A percentile compares a stretch with the other conserved stretches of the same genome.
Evolutionary conservation across 2,888 invertebrate genomes (phyloP).

Genomic region (Trimorus sp.): DNA sequence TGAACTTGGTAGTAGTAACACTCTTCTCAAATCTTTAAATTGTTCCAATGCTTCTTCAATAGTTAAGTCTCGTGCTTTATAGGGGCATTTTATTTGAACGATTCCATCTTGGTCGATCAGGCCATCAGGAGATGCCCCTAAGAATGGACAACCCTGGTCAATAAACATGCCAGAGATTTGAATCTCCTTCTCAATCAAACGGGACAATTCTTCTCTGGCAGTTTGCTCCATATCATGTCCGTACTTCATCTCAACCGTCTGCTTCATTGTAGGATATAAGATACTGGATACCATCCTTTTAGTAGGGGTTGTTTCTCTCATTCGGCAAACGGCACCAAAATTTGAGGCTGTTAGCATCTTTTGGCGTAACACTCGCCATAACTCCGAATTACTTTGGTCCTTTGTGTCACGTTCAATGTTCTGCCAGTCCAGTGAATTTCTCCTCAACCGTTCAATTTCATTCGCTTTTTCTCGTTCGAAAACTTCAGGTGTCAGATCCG

Average conservation of each 20-base stretch:
- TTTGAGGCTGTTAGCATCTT: constrained; percentile 51
- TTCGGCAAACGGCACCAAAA: constrained; percentile 40
- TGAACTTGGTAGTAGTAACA: constrained; percentile 48
- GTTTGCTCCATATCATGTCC: constrained; percentile 58
- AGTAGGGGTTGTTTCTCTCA: constrained; percentile 36
- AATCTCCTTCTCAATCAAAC: constrained; percentile 21
- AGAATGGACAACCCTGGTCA: constrained; percentile 32
- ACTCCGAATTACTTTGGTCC: constrained; percentile 34
- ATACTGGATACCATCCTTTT: constrained; percentile 38
- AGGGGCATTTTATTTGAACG: constrained; percentile 63
- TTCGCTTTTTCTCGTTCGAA: constrained; percentile 2
- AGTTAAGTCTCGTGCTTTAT: constrained; percentile 13
- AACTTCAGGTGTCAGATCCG: constrained; percentile 1
- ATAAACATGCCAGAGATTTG: constrained; percentile 51
- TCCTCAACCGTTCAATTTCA: constrained; percentile 19
- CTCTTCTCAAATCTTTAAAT: not conserved
- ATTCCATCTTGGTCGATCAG: constrained; percentile 56
- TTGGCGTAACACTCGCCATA: constrained; percentile 32
- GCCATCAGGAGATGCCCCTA: constrained; percentile 63
- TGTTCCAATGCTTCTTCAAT: constrained; percentile 27
- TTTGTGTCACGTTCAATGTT: constrained; percentile 37
- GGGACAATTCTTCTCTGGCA: constrained; percentile 32
- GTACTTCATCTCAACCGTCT: constrained; percentile 29
- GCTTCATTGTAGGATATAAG: constrained; percentile 35
- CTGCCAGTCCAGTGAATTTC: constrained; percentile 14